Conservation (phyloP, 2,113 vertebrate genomes). For the Melospiza georgiana region DNA sequence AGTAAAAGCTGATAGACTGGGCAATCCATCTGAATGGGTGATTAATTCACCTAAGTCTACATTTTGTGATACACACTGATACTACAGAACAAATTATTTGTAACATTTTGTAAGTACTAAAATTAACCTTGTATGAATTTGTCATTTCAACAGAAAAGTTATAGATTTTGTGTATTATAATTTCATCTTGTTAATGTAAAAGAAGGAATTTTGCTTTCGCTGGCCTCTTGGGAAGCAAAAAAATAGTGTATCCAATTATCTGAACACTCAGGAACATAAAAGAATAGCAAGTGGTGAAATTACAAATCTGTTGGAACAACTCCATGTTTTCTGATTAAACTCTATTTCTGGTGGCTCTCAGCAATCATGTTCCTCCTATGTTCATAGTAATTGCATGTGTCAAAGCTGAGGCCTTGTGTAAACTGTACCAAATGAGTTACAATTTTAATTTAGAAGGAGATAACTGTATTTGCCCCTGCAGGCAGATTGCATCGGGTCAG, state of each 20-base stretch:
- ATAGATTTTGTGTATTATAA: slow-evolving; percentile 77
- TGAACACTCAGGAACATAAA: slow-evolving; percentile 78
- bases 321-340: slow-evolving; percentile 83
- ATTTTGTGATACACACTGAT: not conserved
- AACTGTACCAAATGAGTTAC: slow-evolving; percentile 77
- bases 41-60: slow-evolving; percentile 68
- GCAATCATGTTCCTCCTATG: slow-evolving; percentile 80
- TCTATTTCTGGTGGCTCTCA: slow-evolving; percentile 77
- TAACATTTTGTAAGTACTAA: slow-evolving; percentile 77
- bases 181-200: slow-evolving; percentile 81
- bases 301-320: slow-evolving; percentile 79
- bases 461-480: slow-evolving; percentile 74
- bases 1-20: slow-evolving; percentile 2
- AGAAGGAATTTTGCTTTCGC: slow-evolving; percentile 74
- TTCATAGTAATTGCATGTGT: slow-evolving; percentile 87
- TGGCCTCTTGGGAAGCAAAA: slow-evolving; percentile 75
- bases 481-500: slow-evolving; percentile 81
- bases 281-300: slow-evolving; percentile 80
- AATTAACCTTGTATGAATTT: slow-evolving; percentile 78
- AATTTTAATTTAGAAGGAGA: slow-evolving; percentile 84
- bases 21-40: slow-evolving; percentile 50
- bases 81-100: slow-evolving; percentile 66
- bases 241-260: slow-evolving; percentile 82
- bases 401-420: slow-evolving; percentile 80
- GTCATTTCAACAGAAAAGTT: slow-evolving; percentile 74